A percentile compares a stretch with the other conserved stretches of the same genome.
Evolutionary conservation across 2,797 vertebrate species (phyloP).

Genomic region (Phataginus tetradactyla): DNA sequence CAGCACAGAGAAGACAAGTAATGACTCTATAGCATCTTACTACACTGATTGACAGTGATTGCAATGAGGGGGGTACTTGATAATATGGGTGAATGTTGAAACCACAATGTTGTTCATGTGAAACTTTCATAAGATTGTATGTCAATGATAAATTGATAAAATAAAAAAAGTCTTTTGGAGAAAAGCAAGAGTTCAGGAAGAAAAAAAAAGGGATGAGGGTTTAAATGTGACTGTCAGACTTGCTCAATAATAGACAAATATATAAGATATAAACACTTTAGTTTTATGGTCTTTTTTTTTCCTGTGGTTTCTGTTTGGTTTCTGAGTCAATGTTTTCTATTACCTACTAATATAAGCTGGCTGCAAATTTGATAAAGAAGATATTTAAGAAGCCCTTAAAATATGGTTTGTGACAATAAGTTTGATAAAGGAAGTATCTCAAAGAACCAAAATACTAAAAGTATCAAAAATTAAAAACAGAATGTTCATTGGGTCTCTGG

Average conservation of each 20-base stretch:
- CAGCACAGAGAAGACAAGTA: no score
- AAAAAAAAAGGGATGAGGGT: background rate
- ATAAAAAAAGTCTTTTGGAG: no score
- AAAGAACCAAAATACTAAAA: background rate
- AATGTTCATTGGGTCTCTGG: background rate
- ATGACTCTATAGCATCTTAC: no score
- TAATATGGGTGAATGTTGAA: no score
- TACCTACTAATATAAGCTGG: background rate
- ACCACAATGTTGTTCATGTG: no score
- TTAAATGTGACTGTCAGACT: background rate
- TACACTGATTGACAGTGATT: no score
- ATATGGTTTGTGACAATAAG: background rate
- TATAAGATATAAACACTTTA: background rate
- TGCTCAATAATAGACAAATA: background rate
- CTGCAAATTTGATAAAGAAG: conserved; percentile 2
- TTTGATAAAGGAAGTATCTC: background rate
- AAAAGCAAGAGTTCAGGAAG: no score
- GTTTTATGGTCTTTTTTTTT: background rate
- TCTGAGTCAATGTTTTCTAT: background rate
- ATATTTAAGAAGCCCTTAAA: background rate
- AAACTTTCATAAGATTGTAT: no score
- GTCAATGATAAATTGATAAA: no score
- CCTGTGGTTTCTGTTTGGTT: background rate
- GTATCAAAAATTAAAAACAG: background rate
- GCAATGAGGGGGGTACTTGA: no score